Evolutionary conservation across 1,140 invertebrate genomes (phyloP).

Genomic region (Belonocnema kinseyi): DNA sequence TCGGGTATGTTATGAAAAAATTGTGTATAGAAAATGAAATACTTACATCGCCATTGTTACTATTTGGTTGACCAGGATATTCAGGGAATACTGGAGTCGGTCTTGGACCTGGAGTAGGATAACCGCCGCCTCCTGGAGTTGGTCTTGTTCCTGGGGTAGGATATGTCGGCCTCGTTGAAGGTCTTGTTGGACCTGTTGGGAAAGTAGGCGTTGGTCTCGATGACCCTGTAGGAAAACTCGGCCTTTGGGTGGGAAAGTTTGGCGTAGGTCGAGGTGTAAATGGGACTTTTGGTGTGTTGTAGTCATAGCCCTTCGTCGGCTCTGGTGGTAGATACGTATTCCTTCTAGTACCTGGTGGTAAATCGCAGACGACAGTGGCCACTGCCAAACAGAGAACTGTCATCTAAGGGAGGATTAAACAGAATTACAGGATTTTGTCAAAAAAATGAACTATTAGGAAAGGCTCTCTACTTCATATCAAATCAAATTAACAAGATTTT

Average conservation of each 20-base stretch:
- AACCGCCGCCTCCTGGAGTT: slow-evolving; percentile 48
- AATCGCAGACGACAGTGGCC: slow-evolving; percentile 61
- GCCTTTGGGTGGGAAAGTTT: slow-evolving; percentile 53
- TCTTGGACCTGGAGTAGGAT: slow-evolving; percentile 59
- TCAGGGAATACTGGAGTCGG: slow-evolving; percentile 66
- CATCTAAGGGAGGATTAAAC: slow-evolving; percentile 51
- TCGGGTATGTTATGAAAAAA: too few species aligned
- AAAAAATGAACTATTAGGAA: too few species aligned
- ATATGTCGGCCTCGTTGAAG: slow-evolving; percentile 52
- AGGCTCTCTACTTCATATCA: too few species aligned
- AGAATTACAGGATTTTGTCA: background rate
- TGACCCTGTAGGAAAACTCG: slow-evolving; percentile 53
- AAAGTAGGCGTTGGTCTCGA: slow-evolving; percentile 47
- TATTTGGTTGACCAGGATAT: slow-evolving; percentile 58
- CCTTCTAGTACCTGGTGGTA: slow-evolving; percentile 74
- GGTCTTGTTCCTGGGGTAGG: slow-evolving; percentile 41
- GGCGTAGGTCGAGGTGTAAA: slow-evolving; percentile 69
- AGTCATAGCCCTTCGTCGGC: slow-evolving; percentile 78
- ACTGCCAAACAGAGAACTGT: slow-evolving; percentile 71
- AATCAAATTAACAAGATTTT: too few species aligned
- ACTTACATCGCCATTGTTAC: slow-evolving; percentile 50
- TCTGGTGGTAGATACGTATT: slow-evolving; percentile 81
- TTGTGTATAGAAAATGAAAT: too few species aligned
- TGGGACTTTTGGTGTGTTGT: slow-evolving; percentile 77
- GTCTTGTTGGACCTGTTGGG: slow-evolving; percentile 42